Percentiles rank a stretch among this genome's conserved stretches.
These are phyloP conservation scores for Indicator maculatus DNA, from an alignment of 2,113 vertebrate genomes.

Conservation along the genomic window DNA sequence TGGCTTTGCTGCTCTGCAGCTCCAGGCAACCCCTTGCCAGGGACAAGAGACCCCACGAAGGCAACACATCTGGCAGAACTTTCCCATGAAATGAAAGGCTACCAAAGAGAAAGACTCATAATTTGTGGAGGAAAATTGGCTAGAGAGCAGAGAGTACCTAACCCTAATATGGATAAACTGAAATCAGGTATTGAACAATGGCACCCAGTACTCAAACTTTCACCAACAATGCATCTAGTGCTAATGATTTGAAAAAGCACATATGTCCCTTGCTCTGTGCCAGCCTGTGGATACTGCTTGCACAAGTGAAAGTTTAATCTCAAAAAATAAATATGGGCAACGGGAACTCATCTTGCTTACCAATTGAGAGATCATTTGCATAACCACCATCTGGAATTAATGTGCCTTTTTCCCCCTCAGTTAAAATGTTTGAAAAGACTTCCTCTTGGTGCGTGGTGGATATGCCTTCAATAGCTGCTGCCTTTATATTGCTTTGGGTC, in stretches of 20 bases:
- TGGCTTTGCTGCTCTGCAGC: not conserved
- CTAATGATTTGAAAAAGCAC: constrained; percentile 35
- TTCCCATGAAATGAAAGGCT: not conserved
- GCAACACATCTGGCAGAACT: not conserved
- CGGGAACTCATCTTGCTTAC: constrained; percentile 15
- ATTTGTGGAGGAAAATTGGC: not conserved
- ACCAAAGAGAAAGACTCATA: not conserved
- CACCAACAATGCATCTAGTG: constrained; percentile 22
- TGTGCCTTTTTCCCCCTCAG: not conserved
- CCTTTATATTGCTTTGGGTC: not conserved
- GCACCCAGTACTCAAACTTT: not conserved
- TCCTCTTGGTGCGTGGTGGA: not conserved
- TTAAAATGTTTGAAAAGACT: not conserved
- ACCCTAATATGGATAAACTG: not conserved
- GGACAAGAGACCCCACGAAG: not conserved
- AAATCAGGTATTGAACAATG: not conserved
- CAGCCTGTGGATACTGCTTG: not conserved
- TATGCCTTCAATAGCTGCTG: not conserved
- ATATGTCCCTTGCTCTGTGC: not conserved
- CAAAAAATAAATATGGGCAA: constrained; percentile 40
- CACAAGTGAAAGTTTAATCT: constrained; percentile 30
- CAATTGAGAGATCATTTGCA: constrained; percentile 27
- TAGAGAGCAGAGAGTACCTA: not conserved
- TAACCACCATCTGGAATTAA: constrained; percentile 31
- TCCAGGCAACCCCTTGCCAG: not conserved